phyloP scores from a whole-genome alignment of 53 echinoderm and acorn worm genomes.

The Astropecten irregularis region DNA sequence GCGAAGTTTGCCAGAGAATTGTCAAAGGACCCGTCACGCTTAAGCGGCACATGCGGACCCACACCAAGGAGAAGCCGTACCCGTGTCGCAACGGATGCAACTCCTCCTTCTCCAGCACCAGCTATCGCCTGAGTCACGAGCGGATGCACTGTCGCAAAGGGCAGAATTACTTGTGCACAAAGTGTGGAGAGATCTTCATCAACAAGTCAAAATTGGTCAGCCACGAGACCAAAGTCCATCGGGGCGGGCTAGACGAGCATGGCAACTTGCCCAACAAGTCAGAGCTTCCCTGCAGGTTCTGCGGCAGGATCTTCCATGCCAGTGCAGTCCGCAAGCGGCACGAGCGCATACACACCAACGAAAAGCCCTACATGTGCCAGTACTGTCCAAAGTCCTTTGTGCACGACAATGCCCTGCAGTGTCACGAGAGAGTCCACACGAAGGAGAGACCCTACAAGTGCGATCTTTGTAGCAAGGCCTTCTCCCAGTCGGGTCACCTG shows the following conservation, averaged over 20 bases:
- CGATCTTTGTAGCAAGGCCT: not conserved
- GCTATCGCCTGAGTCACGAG: slow-evolving; percentile 9
- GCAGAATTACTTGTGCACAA: not conserved
- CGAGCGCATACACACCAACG: slow-evolving; percentile 23
- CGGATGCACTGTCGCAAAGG: not conserved
- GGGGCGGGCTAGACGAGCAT: not conserved
- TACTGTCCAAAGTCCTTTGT: slow-evolving; percentile 6
- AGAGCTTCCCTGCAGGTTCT: not conserved
- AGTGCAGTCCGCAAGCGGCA: slow-evolving; percentile 22
- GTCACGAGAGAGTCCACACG: slow-evolving; percentile 16
- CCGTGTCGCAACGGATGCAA: not conserved
- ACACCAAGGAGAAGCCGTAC: slow-evolving; percentile 22
- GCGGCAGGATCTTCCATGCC: slow-evolving; percentile 1
- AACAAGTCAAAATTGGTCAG: not conserved
- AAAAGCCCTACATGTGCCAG: slow-evolving; percentile 31
- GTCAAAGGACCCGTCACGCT: not conserved
- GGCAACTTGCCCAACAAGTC: not conserved
- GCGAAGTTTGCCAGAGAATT: not conserved
- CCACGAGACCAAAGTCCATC: slow-evolving; percentile 3
- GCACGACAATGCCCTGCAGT: not conserved
- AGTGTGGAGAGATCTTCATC: not conserved
- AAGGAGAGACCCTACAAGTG: not conserved
- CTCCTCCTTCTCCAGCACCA: slow-evolving; percentile 16
- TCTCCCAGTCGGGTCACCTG: not conserved
- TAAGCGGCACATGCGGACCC: slow-evolving; percentile 22